phyloP scores from a whole-genome alignment of 2,113 vertebrate genomes.

The Mirounga angustirostris region DNA sequence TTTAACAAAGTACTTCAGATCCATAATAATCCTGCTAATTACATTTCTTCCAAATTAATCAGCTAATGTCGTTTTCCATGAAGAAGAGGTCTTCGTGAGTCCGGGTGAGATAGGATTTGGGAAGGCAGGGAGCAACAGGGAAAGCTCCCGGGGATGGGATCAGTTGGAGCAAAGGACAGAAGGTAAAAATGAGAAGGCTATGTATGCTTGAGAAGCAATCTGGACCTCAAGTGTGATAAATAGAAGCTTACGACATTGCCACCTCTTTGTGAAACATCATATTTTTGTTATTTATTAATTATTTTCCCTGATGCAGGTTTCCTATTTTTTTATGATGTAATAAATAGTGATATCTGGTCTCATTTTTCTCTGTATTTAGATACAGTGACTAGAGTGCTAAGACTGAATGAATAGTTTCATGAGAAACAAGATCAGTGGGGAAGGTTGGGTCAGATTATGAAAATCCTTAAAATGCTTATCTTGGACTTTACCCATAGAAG shows the following conservation, averaged over 20 bases:
- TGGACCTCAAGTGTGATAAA: not conserved
- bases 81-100: not conserved
- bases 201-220: not conserved
- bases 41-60: not conserved
- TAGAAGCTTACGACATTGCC: not conserved
- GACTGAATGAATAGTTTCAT: not conserved
- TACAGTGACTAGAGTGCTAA: not conserved
- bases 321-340: not conserved
- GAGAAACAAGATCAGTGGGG: not conserved
- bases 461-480: conserved; percentile 4
- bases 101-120: not conserved
- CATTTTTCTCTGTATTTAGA: not conserved
- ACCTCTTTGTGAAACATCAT: not conserved
- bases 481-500: conserved; percentile 21
- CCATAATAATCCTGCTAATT: conserved; percentile 6
- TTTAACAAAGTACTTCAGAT: not conserved
- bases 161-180: not conserved
- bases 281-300: not conserved
- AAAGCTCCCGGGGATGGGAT: not conserved
- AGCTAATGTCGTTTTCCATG: not conserved
- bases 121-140: not conserved
- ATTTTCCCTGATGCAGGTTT: not conserved
- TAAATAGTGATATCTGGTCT: not conserved
- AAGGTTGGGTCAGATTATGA: not conserved
- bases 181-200: not conserved